Base-by-base conservation (phyloP, 2,797 vertebrate genomes). In the Octomys mimax region DNA sequence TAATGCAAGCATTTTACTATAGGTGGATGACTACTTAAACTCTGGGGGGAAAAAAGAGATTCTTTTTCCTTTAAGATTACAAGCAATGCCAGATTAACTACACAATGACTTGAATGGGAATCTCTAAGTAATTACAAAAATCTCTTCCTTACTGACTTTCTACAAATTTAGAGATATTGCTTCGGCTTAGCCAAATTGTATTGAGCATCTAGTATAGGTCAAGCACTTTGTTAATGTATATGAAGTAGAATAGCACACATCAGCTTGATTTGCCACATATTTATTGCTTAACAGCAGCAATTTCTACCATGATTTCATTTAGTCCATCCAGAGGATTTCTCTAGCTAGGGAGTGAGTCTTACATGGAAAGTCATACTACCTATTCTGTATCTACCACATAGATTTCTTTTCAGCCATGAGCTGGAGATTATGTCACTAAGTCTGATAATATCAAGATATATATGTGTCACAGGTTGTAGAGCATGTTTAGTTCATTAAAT, bases 131-230 rank as follows among this genome's bases (percentile, higher is more conserved):
- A 87, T 79, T 42, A 71, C 11, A 84, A 82, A 84, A 82, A 49
- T 86, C 12, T 24, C 57, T 36, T 71, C 70, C 91, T 62, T 59
- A 54, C 7, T 95, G 28, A 26, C 31, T 85, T 85, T 91, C 62
- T 87, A 81, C 61, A 96, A 90, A 85, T 82, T 92, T 79, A 84
- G 52, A 59, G 52, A 80, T 18, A 77, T 78, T 92, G 52, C 12
- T 89, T 96, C 62, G 64, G 79, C 42, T 87, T 52, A 95, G 21
- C 46, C 57, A 91, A 42, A n/a, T 92, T 95, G 80, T 86, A 70
- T 10, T 77, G 62, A 92, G 22, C 18, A 82, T 73, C 46, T 90
- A 59, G 52, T 66, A 36, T 77, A 61, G 36, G 39, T 36, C 42
- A 70, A 71, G 24, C 11, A 86, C 4, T 86, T 86, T 91, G 11